Evolutionary conservation across 2,888 invertebrate species (phyloP).

Genomic region (Phrixothrix hirtus): DNA sequence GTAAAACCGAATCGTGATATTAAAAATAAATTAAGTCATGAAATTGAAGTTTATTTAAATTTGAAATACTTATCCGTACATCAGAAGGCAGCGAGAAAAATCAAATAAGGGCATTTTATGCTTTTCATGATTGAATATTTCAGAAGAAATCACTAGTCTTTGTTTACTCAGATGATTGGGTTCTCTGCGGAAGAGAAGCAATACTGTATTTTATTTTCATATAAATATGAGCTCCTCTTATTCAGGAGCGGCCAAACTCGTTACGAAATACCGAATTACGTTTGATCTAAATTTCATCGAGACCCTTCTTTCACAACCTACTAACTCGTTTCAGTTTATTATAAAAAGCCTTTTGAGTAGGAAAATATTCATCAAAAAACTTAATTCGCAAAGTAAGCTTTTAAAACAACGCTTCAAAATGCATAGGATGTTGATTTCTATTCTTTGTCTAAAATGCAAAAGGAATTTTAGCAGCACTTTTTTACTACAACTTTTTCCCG

Average conservation of each 20-base stretch:
- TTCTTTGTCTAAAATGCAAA: no score
- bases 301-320: background rate
- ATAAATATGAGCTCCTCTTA: conserved; percentile 11
- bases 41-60: conserved; percentile 8
- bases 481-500: no score
- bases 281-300: conserved; percentile 9
- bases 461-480: no score
- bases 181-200: conserved; percentile 12
- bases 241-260: background rate
- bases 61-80: conserved; percentile 1
- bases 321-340: conserved; percentile 3
- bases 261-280: conserved; percentile 4
- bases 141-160: conserved; percentile 15
- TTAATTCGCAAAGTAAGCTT: no score
- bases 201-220: conserved; percentile 12
- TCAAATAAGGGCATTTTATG: conserved; percentile 18
- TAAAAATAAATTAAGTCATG: no score
- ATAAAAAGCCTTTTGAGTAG: conserved; percentile 1
- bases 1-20: no score
- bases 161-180: conserved; percentile 21
- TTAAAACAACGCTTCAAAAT: no score
- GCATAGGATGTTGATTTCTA: no score
- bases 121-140: conserved; percentile 14
- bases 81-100: conserved; percentile 1
- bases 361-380: no score